These are phyloP conservation scores for Acronicta psi DNA, from an alignment of 2,888 invertebrate genomes.

Conservation along the genomic window DNA sequence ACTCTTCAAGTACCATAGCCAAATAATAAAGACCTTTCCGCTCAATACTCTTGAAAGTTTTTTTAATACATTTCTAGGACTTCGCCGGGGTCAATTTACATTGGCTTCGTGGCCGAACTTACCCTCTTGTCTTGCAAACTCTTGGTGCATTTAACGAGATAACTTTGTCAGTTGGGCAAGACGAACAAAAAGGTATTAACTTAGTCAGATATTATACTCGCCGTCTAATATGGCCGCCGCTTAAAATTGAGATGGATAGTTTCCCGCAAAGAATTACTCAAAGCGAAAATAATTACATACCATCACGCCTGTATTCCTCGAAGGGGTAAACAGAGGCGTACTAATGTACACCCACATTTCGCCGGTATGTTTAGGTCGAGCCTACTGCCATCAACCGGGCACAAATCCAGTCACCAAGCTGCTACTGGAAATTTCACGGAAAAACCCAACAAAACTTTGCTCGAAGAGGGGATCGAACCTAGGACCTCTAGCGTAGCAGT, in stretches of 20 bases:
- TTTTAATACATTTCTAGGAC: conserved; percentile 25
- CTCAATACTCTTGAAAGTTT: conserved; percentile 23
- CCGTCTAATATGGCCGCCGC: conserved; percentile 31
- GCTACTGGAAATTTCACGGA: too few relatives aligned
- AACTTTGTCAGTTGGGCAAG: conserved; percentile 74
- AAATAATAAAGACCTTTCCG: conserved; percentile 51
- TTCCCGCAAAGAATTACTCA: too few relatives aligned
- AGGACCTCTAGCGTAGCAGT: too few relatives aligned
- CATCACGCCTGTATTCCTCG: too few relatives aligned
- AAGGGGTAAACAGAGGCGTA: too few relatives aligned
- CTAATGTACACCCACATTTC: too few relatives aligned
- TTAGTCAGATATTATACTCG: conserved; percentile 38
- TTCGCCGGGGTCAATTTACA: conserved; percentile 54
- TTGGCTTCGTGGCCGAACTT: conserved; percentile 66
- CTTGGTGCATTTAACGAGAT: conserved; percentile 83
- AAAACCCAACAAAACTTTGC: too few relatives aligned
- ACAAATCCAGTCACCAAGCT: too few relatives aligned
- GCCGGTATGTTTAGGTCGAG: too few relatives aligned
- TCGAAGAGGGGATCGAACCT: too few relatives aligned
- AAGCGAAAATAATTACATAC: too few relatives aligned
- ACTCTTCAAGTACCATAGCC: conserved; percentile 49
- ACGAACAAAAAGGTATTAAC: conserved; percentile 68
- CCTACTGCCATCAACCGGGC: too few relatives aligned
- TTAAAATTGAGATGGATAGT: conserved; percentile 36
- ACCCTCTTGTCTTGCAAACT: conserved; percentile 73